These are phyloP conservation scores for Phragmatobia fuliginosa DNA, from an alignment of 2,888 invertebrate species.

Conservation along the genomic window DNA sequence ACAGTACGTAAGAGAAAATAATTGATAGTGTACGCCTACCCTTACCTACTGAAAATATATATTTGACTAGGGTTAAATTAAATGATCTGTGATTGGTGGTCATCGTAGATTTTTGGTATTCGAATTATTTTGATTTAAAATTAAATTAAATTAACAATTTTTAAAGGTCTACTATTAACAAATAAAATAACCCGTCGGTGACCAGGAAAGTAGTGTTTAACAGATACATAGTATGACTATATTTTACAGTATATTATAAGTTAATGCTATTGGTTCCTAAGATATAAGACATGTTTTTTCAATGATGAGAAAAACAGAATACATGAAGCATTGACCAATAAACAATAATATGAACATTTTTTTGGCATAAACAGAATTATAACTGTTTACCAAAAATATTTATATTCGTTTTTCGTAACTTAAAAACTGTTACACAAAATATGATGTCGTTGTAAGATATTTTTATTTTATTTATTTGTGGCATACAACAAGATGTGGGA, in stretches of 20 bases:
- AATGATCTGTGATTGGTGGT: slow-evolving; percentile 77
- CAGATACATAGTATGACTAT: not conserved
- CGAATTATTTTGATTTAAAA: slow-evolving; percentile 56
- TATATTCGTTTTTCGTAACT: too few relatives aligned
- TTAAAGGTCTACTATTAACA: not conserved
- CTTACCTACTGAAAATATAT: slow-evolving; percentile 27
- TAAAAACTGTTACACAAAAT: too few relatives aligned
- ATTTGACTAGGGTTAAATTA: slow-evolving; percentile 76
- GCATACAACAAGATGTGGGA: too few relatives aligned
- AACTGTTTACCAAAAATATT: too few relatives aligned
- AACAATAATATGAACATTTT: not conserved
- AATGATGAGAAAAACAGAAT: not conserved
- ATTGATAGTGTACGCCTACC: not conserved
- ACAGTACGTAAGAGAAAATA: not conserved
- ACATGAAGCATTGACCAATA: not conserved
- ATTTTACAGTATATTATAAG: too few relatives aligned
- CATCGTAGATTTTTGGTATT: slow-evolving; percentile 80
- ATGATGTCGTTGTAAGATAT: too few relatives aligned
- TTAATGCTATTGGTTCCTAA: not conserved
- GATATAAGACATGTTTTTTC: not conserved
- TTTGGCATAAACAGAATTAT: too few relatives aligned
- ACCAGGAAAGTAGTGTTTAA: not conserved
- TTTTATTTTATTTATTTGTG: too few relatives aligned
- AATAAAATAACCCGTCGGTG: not conserved
- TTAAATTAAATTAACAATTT: slow-evolving; percentile 21